Evolutionary conservation across 2,797 vertebrate genomes (phyloP), one percentile per base, ranked within the genome.

Genomic region (Rhinophrynus dorsalis): DNA sequence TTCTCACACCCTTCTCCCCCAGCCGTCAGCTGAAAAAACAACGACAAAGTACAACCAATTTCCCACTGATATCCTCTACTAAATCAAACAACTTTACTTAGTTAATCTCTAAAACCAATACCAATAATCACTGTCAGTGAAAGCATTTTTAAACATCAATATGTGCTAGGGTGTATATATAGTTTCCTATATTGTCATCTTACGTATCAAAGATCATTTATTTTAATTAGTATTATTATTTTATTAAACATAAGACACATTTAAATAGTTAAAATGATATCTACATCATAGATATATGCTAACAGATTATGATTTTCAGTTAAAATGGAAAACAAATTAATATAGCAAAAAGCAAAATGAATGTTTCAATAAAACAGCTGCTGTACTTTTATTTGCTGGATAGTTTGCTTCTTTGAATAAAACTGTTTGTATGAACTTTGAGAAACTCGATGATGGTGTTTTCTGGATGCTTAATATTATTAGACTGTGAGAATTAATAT

Each of bases 1-100:
- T 73, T 73, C 70, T 73, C 70, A 73, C 70, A 73, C 70, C 70
- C 70, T 73, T 66, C 55, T 73, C 44, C 62, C 70, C 70, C 70
- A 73, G 69, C 69, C 69, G 47, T 73, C 70, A 73, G 70, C 70
- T 73, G 70, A 73, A 73, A 66, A 73, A 73, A 73, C 70, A 73
- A 73, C 70, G 37, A 33, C 55, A 73, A 47, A 45, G 62, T 60
- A 66, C 62, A 73, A 73, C 62, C 70, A 52, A 73, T 60, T 73
- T 73, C 70, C 62, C 62, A 66, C 55, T 73, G 62, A 67, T 66
- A 73, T 51, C 29, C 45, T 73, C 27, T 67, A 40, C 27, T 51
- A 67, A 66, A 66, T 73, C 47, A 55, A 73, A 62, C 67, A 69
- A 60, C 55, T 52, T 51, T 52, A 66, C 62, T 73, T 45, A 54